phyloP scores from a whole-genome alignment of 2,113 vertebrate species.

The Calonectris borealis region DNA sequence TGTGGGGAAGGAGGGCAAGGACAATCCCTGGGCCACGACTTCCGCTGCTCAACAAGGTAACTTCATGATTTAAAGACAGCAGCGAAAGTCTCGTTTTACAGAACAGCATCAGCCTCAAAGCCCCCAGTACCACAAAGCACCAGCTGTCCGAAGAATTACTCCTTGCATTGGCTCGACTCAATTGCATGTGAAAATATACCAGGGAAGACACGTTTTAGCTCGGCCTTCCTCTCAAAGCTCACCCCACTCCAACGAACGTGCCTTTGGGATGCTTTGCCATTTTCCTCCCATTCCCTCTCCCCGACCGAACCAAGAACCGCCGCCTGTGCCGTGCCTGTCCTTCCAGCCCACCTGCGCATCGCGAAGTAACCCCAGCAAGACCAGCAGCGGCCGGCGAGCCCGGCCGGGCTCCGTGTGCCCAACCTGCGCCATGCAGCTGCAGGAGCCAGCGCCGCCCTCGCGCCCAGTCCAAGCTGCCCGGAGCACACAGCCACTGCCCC shows the following conservation, averaged over 20 bases:
- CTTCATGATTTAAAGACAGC: not conserved
- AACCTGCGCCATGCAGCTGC: not conserved
- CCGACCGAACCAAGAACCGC: not conserved
- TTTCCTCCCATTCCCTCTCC: fast-evolving
- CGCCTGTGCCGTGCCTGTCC: not conserved
- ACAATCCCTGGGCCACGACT: not conserved
- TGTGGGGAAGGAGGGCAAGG: not conserved
- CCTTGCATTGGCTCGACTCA: not conserved
- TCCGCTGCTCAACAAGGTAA: not conserved
- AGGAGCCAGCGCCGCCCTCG: not conserved
- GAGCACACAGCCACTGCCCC: not conserved
- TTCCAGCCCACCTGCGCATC: not conserved
- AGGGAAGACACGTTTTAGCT: not conserved
- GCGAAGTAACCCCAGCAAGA: not conserved
- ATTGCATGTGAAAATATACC: not conserved
- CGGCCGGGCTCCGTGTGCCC: not conserved
- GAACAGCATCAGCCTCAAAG: not conserved
- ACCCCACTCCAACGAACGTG: not conserved
- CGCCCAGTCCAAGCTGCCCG: not conserved
- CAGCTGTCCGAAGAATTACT: not conserved
- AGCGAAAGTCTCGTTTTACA: not conserved
- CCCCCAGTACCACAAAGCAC: not conserved
- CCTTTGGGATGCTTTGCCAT: not conserved
- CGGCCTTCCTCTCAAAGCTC: not conserved
- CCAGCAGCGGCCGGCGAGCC: not conserved